phyloP scores from a whole-genome alignment of 2,888 invertebrate species.

The Lasiommata megera region DNA sequence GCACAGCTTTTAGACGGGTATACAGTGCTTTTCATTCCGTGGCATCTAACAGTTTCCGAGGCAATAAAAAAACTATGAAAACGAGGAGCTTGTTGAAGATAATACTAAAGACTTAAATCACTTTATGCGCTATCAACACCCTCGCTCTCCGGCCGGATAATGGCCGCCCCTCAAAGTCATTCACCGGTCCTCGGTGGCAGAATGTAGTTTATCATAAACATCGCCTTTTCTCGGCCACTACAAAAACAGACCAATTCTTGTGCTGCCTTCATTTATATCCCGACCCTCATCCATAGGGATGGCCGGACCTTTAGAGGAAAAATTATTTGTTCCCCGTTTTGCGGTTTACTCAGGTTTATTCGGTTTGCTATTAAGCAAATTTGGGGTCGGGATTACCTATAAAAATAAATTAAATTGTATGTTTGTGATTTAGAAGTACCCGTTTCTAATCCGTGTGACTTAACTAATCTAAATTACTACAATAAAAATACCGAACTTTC shows the following conservation, averaged over 20 bases:
- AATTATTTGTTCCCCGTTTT: slow-evolving; percentile 33
- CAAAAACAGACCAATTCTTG: slow-evolving; percentile 32
- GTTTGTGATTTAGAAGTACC: no score
- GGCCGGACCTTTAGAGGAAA: slow-evolving; percentile 28
- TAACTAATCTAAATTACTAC: no score
- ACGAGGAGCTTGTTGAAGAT: no score
- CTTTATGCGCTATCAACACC: background rate
- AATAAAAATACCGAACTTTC: no score
- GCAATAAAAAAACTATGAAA: no score
- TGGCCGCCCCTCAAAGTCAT: background rate
- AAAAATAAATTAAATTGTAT: no score
- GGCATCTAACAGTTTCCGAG: no score
- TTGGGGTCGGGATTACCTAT: background rate
- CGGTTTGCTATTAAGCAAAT: slow-evolving; percentile 33
- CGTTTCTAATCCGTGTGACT: no score
- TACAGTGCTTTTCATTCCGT: no score
- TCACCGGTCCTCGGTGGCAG: slow-evolving; percentile 1
- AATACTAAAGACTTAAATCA: background rate
- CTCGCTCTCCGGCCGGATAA: background rate
- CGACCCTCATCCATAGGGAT: slow-evolving; percentile 37
- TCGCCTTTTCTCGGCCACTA: slow-evolving; percentile 21
- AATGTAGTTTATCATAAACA: slow-evolving; percentile 29
- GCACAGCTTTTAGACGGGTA: no score
- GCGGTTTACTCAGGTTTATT: slow-evolving; percentile 17
- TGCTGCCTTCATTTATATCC: slow-evolving; percentile 32